Percentiles rank a stretch among this genome's conserved stretches.
phyloP scores from a whole-genome alignment of 2,113 vertebrate species.

The Pyrgilauda ruficollis region DNA sequence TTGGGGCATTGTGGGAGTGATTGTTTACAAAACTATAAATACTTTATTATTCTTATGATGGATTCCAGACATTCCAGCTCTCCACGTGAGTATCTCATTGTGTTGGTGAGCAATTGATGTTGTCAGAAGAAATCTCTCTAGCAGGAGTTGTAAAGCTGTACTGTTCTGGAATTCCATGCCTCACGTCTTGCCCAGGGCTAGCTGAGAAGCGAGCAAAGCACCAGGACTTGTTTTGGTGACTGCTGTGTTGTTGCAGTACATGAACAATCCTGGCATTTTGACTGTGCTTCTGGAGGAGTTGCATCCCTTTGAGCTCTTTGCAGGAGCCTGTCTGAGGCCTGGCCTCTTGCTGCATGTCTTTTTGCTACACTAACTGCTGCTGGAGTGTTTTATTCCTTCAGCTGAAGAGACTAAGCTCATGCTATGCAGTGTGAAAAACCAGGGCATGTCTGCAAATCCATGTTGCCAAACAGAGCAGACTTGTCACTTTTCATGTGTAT shows the following conservation, averaged over 20 bases:
- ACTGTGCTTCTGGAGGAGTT: neutral
- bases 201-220: neutral
- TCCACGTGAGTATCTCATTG: neutral
- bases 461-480: neutral
- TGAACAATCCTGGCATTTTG: neutral
- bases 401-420: neutral
- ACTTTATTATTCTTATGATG: neutral
- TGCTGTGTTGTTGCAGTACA: neutral
- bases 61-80: neutral
- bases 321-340: neutral
- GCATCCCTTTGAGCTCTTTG: neutral
- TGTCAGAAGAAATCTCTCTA: neutral
- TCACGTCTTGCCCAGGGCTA: neutral
- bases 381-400: rapidly evolving
- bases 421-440: neutral
- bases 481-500: neutral
- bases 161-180: neutral
- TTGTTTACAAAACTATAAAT: neutral
- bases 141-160: neutral
- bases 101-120: neutral
- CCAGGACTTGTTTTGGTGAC: neutral
- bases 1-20: rapidly evolving
- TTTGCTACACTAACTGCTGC: neutral
- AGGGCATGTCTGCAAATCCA: neutral
- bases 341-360: neutral